Conservation (phyloP, 2,888 invertebrate species). For the Portevinia maculata region DNA sequence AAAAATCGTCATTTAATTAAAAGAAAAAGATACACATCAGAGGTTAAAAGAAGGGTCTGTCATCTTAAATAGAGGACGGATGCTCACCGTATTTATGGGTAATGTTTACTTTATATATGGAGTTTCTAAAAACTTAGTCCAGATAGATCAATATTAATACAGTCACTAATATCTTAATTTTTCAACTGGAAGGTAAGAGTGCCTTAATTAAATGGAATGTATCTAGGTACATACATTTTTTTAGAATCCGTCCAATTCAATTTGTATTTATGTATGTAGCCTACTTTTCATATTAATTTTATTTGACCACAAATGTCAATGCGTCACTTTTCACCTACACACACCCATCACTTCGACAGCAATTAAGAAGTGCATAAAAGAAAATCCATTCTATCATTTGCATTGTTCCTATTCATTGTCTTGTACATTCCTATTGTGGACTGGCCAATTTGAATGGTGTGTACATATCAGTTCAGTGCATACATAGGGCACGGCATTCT, state of each 20-base stretch:
- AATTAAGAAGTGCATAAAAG: slow-evolving; percentile 69
- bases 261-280: background rate
- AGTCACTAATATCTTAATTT: too few relatives aligned
- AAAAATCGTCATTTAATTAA: too few relatives aligned
- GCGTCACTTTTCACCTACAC: slow-evolving; percentile 47
- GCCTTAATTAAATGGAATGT: background rate
- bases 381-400: slow-evolving; percentile 48
- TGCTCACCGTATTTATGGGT: too few relatives aligned
- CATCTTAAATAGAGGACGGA: too few relatives aligned
- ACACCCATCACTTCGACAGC: slow-evolving; percentile 63
- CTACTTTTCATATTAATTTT: slow-evolving; percentile 8
- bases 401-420: slow-evolving; percentile 70
- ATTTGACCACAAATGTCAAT: slow-evolving; percentile 34
- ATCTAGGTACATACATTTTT: background rate
- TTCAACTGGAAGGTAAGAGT: too few relatives aligned
- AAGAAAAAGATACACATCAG: too few relatives aligned
- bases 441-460: slow-evolving; percentile 54
- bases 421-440: slow-evolving; percentile 46
- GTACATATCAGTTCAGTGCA: slow-evolving; percentile 38
- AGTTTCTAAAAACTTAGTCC: too few relatives aligned
- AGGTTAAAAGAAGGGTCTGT: too few relatives aligned
- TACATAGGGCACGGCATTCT: slow-evolving; percentile 49
- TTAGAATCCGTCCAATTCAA: background rate
- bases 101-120: too few relatives aligned
- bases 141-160: too few relatives aligned